Conservation (phyloP, 2,888 invertebrate species). For the Caenorhabditis becei region DNA sequence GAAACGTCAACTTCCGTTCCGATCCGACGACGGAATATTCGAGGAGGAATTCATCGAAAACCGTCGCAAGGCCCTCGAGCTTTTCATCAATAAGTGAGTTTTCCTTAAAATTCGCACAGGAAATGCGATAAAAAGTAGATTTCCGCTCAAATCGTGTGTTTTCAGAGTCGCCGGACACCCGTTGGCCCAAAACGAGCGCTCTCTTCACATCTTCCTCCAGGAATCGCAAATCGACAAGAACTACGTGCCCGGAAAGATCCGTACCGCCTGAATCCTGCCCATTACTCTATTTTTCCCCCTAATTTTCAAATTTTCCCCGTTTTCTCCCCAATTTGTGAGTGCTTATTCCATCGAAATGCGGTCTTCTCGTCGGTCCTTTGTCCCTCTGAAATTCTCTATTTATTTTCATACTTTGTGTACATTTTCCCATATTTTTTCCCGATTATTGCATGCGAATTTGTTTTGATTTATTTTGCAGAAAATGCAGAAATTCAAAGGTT, state of each 20-base stretch:
- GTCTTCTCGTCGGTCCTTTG: conserved; percentile 33
- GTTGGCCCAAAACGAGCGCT: conserved; percentile 97
- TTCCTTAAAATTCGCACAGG: neutral
- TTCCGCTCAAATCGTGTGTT: conserved; percentile 11
- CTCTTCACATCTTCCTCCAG: conserved; percentile 99
- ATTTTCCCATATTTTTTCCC: conserved; percentile 1
- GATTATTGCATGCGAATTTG: neutral
- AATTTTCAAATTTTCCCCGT: conserved; percentile 2
- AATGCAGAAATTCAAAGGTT: neutral
- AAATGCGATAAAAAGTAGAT: conserved; percentile 3
- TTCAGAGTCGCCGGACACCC: conserved; percentile 97
- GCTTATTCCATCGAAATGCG: conserved; percentile 30
- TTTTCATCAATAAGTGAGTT: conserved; percentile 96
- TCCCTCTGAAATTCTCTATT: conserved; percentile 15
- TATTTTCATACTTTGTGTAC: conserved; percentile 31
- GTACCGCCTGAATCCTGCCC: conserved; percentile 64
- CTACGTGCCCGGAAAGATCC: conserved; percentile 90
- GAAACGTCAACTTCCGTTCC: conserved; percentile 97
- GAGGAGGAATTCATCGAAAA: conserved; percentile 99
- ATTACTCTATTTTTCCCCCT: no score
- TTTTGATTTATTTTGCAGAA: neutral
- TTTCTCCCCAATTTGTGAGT: conserved; percentile 21
- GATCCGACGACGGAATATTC: conserved; percentile 98
- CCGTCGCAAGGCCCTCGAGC: conserved; percentile 95
- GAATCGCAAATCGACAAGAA: conserved; percentile 98